Percentiles rank a stretch among this genome's conserved stretches.
Conservation (phyloP, 2,113 vertebrate genomes). For the Leptobrachium ailaonicum region DNA sequence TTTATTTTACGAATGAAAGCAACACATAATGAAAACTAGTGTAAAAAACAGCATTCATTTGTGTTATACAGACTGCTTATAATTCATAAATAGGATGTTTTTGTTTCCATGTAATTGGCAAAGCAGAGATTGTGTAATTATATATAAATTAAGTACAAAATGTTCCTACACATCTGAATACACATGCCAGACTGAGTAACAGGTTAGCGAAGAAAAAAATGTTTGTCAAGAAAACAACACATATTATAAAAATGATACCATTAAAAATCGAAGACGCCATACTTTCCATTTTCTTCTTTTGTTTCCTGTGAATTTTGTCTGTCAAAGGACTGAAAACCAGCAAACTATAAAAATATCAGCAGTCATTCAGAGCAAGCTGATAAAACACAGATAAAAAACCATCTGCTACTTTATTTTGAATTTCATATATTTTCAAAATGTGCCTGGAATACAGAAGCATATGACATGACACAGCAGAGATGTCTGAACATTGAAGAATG, state of each 20-base stretch:
- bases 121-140: slow-evolving; percentile 55
- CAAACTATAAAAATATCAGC: not conserved
- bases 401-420: no score
- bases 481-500: no score
- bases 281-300: not conserved
- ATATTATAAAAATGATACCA: not conserved
- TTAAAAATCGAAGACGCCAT: not conserved
- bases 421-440: no score
- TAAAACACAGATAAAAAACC: no score
- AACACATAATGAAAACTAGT: not conserved
- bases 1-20: not conserved
- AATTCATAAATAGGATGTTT: slow-evolving; percentile 52
- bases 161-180: slow-evolving; percentile 42
- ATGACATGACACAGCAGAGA: no score
- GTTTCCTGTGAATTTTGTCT: not conserved
- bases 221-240: not conserved
- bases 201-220: slow-evolving; percentile 42
- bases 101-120: slow-evolving; percentile 51
- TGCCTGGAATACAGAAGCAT: no score
- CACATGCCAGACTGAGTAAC: slow-evolving; percentile 54
- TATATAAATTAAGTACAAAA: slow-evolving; percentile 45
- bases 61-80: slow-evolving; percentile 9
- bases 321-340: not conserved
- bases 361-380: no score
- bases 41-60: not conserved